These are phyloP conservation scores for Drosophila rufa DNA, from an alignment of 1,140 invertebrate genomes.

Conservation along the genomic window DNA sequence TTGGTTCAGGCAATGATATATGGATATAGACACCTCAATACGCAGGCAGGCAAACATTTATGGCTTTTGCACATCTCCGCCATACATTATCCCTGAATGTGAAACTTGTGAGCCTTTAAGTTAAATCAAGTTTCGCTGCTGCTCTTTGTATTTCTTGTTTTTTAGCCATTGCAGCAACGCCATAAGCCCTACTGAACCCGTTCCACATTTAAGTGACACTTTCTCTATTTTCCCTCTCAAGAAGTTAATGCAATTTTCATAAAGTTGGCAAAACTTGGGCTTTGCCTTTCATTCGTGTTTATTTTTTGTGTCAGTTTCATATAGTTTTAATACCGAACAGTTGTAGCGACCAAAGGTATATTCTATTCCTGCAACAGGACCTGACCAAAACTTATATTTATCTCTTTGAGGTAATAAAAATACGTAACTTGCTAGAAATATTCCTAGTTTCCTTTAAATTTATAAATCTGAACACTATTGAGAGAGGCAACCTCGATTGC, in stretches of 20 bases:
- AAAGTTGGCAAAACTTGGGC: constrained; percentile 35
- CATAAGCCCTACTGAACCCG: constrained; percentile 14
- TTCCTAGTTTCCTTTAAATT: no score
- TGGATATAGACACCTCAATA: neutral
- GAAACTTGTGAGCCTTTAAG: neutral
- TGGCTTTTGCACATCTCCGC: neutral
- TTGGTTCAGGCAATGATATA: constrained; percentile 7
- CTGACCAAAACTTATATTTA: neutral
- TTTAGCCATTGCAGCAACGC: constrained; percentile 9
- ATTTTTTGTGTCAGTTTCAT: constrained; percentile 22
- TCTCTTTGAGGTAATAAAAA: no score
- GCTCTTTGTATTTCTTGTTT: neutral
- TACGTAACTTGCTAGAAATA: neutral
- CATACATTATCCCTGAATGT: constrained; percentile 1
- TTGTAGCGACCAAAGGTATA: no score
- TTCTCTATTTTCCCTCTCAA: constrained; percentile 11
- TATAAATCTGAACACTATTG: no score
- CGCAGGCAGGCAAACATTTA: constrained; percentile 6
- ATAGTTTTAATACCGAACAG: neutral
- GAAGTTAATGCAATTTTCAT: constrained; percentile 32
- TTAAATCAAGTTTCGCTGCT: neutral
- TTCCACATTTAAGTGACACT: constrained; percentile 16
- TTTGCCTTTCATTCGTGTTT: constrained; percentile 22
- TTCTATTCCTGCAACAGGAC: no score
- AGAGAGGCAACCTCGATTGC: no score